phyloP scores from a whole-genome alignment of 2,797 vertebrate species.

The Centroberyx gerrardi region DNA sequence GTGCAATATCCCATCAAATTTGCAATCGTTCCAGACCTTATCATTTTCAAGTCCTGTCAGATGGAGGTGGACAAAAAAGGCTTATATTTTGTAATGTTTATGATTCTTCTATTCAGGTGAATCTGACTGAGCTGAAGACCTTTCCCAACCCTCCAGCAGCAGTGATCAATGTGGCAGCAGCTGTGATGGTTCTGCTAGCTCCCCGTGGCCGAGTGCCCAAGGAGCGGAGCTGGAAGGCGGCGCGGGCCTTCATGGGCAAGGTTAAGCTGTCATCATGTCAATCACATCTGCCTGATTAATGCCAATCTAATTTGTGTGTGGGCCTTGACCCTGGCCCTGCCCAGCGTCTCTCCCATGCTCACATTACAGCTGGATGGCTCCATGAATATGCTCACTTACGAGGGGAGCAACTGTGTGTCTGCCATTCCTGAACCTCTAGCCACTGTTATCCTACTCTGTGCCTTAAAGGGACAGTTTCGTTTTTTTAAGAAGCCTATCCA shows the following conservation, averaged over 20 bases:
- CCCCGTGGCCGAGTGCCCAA: conserved; percentile 85
- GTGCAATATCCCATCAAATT: background rate
- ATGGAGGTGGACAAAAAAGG: background rate
- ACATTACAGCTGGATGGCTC: conserved; percentile 67
- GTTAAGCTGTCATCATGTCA: conserved; percentile 83
- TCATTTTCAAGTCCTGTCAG: background rate
- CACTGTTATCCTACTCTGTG: conserved; percentile 15
- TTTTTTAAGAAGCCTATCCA: background rate
- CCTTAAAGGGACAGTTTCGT: conserved; percentile 11
- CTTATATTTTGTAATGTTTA: conserved; percentile 8
- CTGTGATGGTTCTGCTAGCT: conserved; percentile 90
- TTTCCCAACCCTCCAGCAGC: conserved; percentile 88
- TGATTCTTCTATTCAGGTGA: conserved; percentile 80
- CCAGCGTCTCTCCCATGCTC: conserved; percentile 55
- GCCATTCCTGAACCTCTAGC: conserved; percentile 28
- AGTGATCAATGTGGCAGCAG: conserved; percentile 88
- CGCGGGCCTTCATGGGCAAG: conserved; percentile 90
- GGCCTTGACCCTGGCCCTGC: conserved; percentile 81
- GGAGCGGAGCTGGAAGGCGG: conserved; percentile 89
- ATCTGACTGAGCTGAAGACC: conserved; percentile 91
- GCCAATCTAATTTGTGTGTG: conserved; percentile 77
- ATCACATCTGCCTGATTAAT: conserved; percentile 81
- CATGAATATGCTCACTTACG: conserved; percentile 76
- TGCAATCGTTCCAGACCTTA: conserved; percentile 5
- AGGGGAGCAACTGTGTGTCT: conserved; percentile 45